These are phyloP conservation scores for Megamerina dolium DNA, from an alignment of 2,888 invertebrate species.

Conservation along the genomic window DNA sequence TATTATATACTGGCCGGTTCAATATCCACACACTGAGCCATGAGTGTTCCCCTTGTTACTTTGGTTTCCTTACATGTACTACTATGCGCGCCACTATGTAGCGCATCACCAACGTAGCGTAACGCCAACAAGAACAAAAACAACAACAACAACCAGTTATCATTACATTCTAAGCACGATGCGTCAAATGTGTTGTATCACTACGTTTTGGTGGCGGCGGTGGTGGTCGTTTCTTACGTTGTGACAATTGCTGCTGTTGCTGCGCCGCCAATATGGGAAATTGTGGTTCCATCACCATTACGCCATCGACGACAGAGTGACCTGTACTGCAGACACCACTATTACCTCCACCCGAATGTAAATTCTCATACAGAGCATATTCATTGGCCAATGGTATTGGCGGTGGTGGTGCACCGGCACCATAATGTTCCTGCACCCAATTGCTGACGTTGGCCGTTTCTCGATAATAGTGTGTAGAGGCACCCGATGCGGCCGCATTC, in stretches of 20 bases:
- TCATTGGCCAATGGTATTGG: conserved; percentile 32
- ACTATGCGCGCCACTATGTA: too few relatives aligned
- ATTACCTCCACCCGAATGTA: conserved; percentile 50
- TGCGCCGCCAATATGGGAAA: conserved; percentile 20
- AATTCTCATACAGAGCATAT: conserved; percentile 64
- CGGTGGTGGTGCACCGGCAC: conserved; percentile 41
- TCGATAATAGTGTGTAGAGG: conserved; percentile 46
- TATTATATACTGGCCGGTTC: too few relatives aligned
- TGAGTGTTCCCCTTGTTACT: too few relatives aligned
- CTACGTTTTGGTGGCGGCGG: conserved; percentile 87
- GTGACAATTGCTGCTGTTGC: conserved; percentile 22
- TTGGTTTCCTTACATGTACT: too few relatives aligned
- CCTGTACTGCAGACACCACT: conserved; percentile 69
- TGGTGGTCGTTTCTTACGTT: conserved; percentile 68
- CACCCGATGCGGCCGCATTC: conserved; percentile 36
- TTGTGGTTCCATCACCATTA: conserved; percentile 21
- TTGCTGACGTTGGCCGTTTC: conserved; percentile 72
- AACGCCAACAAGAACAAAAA: too few relatives aligned
- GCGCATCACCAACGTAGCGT: too few relatives aligned
- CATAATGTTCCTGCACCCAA: conserved; percentile 86
- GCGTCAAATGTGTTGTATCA: conserved; percentile 76
- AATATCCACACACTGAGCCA: too few relatives aligned
- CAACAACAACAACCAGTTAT: too few relatives aligned
- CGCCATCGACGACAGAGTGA: conserved; percentile 52
- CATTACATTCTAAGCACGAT: conserved; percentile 46